Conservation (phyloP, 2,888 invertebrate species). For the Hypomecis atomaria region DNA sequence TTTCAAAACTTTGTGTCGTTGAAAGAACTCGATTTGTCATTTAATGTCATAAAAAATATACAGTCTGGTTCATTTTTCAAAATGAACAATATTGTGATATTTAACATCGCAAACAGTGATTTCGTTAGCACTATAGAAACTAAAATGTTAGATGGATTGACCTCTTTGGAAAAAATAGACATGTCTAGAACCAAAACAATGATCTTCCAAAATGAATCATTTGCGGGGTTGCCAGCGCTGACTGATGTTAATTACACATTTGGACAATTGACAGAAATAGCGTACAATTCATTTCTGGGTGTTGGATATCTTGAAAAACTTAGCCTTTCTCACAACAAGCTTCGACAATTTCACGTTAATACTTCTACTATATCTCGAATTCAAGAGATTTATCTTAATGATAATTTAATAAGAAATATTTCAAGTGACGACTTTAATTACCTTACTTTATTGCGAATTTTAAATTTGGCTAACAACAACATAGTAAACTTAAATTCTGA, state of each 20-base stretch:
- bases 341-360: constrained; percentile 39
- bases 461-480: constrained; percentile 40
- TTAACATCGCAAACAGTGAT: constrained; percentile 21
- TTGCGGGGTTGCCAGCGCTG: constrained; percentile 30
- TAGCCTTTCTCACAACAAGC: constrained; percentile 41
- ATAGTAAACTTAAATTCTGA: constrained; percentile 33
- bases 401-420: constrained; percentile 38
- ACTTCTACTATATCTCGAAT: constrained; percentile 33
- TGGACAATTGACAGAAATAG: constrained; percentile 37
- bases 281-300: constrained; percentile 35
- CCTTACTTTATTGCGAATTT: constrained; percentile 31
- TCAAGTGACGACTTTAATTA: constrained; percentile 35
- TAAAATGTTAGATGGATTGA: constrained; percentile 29
- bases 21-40: constrained; percentile 33
- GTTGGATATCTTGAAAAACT: constrained; percentile 36
- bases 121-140: constrained; percentile 33
- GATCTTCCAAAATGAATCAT: constrained; percentile 36
- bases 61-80: constrained; percentile 26
- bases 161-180: constrained; percentile 30
- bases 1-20: constrained; percentile 28
- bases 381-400: constrained; percentile 39
- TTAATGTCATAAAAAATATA: constrained; percentile 33
- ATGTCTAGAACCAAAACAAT: constrained; percentile 28
- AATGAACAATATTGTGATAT: constrained; percentile 20
- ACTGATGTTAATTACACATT: constrained; percentile 35